A percentile compares a stretch with the other conserved stretches of the same genome.
Conservation (phyloP, 2,888 invertebrate species). For the Myathropa florea region DNA sequence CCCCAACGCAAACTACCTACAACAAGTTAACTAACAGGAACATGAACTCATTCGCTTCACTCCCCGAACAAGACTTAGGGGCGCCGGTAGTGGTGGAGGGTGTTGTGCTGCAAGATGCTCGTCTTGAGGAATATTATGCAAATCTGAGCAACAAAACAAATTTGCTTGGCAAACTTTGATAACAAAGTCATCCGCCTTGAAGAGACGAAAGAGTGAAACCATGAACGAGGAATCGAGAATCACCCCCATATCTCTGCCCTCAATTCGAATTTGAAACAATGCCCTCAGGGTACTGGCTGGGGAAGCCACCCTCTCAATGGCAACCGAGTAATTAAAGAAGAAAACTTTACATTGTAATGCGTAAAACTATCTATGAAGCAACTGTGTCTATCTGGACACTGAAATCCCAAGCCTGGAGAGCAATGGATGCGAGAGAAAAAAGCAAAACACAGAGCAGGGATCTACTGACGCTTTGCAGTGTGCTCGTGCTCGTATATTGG, state of each 20-base stretch:
- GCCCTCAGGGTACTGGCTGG: background rate
- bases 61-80: background rate
- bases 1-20: background rate
- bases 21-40: constrained; percentile 46
- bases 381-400: constrained; percentile 48
- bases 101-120: constrained; percentile 44
- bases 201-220: constrained; percentile 10
- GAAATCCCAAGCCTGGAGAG: background rate
- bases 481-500: background rate
- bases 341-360: constrained; percentile 65
- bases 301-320: constrained; percentile 11
- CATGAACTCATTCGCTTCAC: constrained; percentile 23
- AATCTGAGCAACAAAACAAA: constrained; percentile 66
- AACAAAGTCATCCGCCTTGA: constrained; percentile 65
- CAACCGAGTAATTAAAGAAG: constrained; percentile 66
- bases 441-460: background rate
- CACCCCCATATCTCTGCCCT: constrained; percentile 9
- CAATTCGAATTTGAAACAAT: constrained; percentile 50
- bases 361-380: constrained; percentile 58
- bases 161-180: constrained; percentile 70
- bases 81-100: too few relatives aligned
- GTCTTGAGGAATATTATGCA: constrained; percentile 69
- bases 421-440: background rate
- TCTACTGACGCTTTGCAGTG: constrained; percentile 9
- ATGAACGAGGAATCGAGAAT: constrained; percentile 21